These are phyloP conservation scores for Pterobdella sp. DNA, from an alignment of 2,888 invertebrate species.

Conservation along the genomic window DNA sequence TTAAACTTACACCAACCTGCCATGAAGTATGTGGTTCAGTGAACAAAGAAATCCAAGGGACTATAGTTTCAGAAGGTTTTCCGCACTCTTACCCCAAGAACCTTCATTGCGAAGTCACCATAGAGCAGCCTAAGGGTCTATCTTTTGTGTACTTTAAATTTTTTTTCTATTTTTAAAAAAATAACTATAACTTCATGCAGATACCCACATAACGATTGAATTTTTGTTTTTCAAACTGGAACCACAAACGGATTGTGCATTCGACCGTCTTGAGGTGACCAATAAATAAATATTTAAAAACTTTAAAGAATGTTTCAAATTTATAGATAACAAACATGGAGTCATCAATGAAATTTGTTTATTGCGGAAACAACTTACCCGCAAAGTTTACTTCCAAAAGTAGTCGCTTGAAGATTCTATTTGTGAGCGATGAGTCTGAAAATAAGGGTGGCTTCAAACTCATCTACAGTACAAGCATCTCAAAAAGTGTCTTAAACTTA, in stretches of 20 bases:
- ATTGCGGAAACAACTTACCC: conserved; percentile 28
- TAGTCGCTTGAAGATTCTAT: not conserved
- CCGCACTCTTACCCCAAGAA: conserved; percentile 44
- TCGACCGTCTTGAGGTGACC: conserved; percentile 28
- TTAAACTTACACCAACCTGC: too few relatives aligned
- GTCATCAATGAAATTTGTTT: too few relatives aligned
- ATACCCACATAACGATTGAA: conserved; percentile 22
- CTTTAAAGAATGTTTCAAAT: too few relatives aligned
- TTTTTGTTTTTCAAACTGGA: conserved; percentile 27
- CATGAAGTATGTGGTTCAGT: not conserved
- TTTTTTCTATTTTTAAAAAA: not conserved
- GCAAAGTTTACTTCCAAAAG: conserved; percentile 27
- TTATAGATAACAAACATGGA: not conserved
- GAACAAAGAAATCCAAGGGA: conserved; percentile 37
- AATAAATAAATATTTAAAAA: too few relatives aligned
- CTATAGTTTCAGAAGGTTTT: conserved; percentile 44
- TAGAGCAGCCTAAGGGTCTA: conserved; percentile 31
- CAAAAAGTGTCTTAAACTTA: not conserved
- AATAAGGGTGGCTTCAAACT: conserved; percentile 18
- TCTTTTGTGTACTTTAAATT: not conserved
- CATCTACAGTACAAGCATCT: not conserved
- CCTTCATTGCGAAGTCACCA: conserved; percentile 45
- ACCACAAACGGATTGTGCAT: conserved; percentile 28
- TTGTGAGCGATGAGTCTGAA: not conserved
- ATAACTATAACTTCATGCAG: not conserved